Evolutionary conservation across 37 sponge, comb jelly and placozoan species (phyloP), one percentile per base, ranked within the genome.

Genomic region (Agelas oroides): DNA sequence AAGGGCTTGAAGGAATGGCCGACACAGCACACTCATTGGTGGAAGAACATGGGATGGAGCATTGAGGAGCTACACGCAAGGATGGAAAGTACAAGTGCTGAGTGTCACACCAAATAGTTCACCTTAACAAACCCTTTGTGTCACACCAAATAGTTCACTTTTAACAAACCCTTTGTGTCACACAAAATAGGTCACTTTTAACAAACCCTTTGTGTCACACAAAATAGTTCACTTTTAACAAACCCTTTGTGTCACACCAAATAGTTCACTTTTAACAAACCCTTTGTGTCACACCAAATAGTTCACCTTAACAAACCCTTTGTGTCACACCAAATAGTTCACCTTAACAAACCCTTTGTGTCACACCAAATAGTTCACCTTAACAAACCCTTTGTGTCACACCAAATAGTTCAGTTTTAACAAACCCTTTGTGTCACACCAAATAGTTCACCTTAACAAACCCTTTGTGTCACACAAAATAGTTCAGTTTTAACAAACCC

Each of bases 41-140:
- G 92, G 92, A 20, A 92, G 84, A 40, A 65, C 80, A 58, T 87
- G 92, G 41, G 92, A 84, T 21, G 92, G 71, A 32, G 85, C 75
- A 59, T 23, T 79, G 19, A 79, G 46, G 28, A 89, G 39, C 60
- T 80, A 76, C 11, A 62, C 40, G 27, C 30, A 59, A n/a, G 60
- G 75, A 13, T 0, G 6, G n/a, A 46, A 28, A 28, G 70, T 0
- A 17, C 1, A 20, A n/a, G n/a, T 33, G 23, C 27, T 0, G 64
- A n/a, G 56, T n/a, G 6, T 8, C 46, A 3, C 46, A 46, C 46
- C 8, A 3, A 46, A 12, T 46, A 46, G 3, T 3, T n/a, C n/a
- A n/a, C n/a, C n/a, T 3, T 8, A 12, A 40, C 2, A 61, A 23
- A 59, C 53, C 74, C 63, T 2, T 52, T 16, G 36, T 36, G 41